Conservation (phyloP, 2,797 vertebrate species). For the Stomatorhinus walkeri region DNA sequence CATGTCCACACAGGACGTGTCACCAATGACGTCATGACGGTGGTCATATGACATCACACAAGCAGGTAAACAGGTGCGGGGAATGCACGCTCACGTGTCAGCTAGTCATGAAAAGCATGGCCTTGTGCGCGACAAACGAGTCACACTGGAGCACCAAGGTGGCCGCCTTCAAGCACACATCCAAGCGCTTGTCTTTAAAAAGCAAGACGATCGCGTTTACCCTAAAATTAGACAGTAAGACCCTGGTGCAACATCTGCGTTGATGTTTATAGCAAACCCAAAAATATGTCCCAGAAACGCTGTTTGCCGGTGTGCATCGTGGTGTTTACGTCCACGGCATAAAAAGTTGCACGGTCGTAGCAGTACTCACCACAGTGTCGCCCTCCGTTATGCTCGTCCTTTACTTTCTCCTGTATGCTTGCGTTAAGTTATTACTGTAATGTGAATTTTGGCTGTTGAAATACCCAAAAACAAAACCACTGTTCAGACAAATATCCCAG, state of each 20-base stretch:
- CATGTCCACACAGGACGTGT: not conserved
- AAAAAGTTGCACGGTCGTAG: slow-evolving; percentile 14
- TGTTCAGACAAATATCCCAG: not conserved
- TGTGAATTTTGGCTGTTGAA: slow-evolving; percentile 10
- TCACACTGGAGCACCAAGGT: no score
- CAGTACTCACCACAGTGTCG: slow-evolving; percentile 19
- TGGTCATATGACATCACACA: not conserved
- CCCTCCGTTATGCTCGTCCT: not conserved
- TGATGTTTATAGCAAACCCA: slow-evolving; percentile 17
- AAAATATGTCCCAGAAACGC: slow-evolving; percentile 21
- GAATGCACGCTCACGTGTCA: not conserved
- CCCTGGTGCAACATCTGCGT: slow-evolving; percentile 11
- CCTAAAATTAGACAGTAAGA: slow-evolving; percentile 24
- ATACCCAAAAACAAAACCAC: not conserved
- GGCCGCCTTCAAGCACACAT: slow-evolving; percentile 14
- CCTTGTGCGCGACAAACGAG: not conserved
- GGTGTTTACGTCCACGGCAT: slow-evolving; percentile 44
- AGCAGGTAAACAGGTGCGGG: not conserved
- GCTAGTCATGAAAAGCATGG: not conserved
- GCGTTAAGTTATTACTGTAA: not conserved
- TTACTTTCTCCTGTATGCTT: not conserved
- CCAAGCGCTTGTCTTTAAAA: slow-evolving; percentile 25
- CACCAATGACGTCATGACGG: not conserved
- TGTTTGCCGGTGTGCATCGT: slow-evolving; percentile 51
- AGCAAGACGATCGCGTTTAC: slow-evolving; percentile 13